Percentiles rank a stretch among this genome's conserved stretches.
Evolutionary conservation across 2,888 invertebrate genomes (phyloP).

Genomic region (Biston stratarius): DNA sequence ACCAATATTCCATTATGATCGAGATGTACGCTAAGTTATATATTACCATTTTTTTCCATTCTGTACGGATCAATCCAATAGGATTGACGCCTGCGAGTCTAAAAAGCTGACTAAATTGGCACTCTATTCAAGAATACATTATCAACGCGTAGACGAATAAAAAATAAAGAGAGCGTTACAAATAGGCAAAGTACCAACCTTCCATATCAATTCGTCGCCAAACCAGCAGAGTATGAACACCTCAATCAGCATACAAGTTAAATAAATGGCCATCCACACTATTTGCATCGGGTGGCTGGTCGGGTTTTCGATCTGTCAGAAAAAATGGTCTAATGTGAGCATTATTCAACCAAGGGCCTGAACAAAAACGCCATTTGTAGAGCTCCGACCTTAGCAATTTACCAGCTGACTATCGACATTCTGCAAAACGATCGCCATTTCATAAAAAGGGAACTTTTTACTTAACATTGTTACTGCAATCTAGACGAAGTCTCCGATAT

Average conservation of each 20-base stretch:
- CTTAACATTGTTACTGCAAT: slow-evolving; percentile 13
- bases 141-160: slow-evolving; percentile 31
- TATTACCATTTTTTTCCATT: slow-evolving; percentile 30
- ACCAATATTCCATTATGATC: slow-evolving; percentile 23
- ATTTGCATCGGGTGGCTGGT: slow-evolving; percentile 79
- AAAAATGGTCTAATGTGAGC: slow-evolving; percentile 48
- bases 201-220: slow-evolving; percentile 81
- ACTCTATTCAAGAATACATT: slow-evolving; percentile 37
- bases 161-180: slow-evolving; percentile 30
- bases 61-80: slow-evolving; percentile 33
- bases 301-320: slow-evolving; percentile 78
- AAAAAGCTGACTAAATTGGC: slow-evolving; percentile 38
- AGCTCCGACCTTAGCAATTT: slow-evolving; percentile 43
- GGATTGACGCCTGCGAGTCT: slow-evolving; percentile 36
- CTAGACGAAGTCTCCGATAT: slow-evolving; percentile 4
- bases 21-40: slow-evolving; percentile 19
- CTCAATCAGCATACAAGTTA: slow-evolving; percentile 82
- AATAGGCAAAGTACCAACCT: slow-evolving; percentile 60
- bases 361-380: slow-evolving; percentile 46
- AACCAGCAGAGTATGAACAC: slow-evolving; percentile 84
- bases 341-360: slow-evolving; percentile 41
- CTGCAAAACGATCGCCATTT: slow-evolving; percentile 19
- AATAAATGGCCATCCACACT: slow-evolving; percentile 81
- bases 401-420: slow-evolving; percentile 37
- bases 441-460: slow-evolving; percentile 26